A percentile compares a stretch with the other conserved stretches of the same genome.
Evolutionary conservation across 2,113 vertebrate species (phyloP).

Genomic region (Uria aalge): DNA sequence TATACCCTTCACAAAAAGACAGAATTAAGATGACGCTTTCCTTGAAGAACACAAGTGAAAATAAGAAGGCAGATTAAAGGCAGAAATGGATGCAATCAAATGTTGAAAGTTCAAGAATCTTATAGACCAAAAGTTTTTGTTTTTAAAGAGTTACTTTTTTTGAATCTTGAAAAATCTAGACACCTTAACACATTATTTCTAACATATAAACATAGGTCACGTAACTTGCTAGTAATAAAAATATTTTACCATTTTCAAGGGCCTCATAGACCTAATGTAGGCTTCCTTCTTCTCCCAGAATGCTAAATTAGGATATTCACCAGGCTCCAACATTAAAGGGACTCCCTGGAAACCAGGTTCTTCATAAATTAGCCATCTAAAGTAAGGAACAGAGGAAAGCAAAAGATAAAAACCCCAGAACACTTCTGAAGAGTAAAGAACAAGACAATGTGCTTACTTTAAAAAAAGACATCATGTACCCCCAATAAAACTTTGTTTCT

Average conservation of each 20-base stretch:
- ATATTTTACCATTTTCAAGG: slow-evolving; percentile 86
- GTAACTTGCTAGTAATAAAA: background rate
- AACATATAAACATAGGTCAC: background rate
- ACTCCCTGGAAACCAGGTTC: slow-evolving; percentile 88
- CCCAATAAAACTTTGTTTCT: background rate
- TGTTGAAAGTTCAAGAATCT: background rate
- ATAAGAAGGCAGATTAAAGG: background rate
- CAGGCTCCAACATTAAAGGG: slow-evolving; percentile 84
- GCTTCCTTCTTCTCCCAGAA: slow-evolving; percentile 88
- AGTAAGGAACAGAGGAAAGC: background rate
- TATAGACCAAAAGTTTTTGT: accelerated
- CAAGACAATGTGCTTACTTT: background rate
- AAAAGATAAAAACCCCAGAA: background rate
- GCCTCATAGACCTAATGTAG: slow-evolving; percentile 88
- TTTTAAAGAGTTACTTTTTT: background rate
- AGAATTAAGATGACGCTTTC: background rate
- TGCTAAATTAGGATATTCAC: slow-evolving; percentile 88
- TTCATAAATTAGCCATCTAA: slow-evolving; percentile 92
- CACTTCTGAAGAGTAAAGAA: background rate
- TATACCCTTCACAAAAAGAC: background rate
- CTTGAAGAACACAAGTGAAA: background rate
- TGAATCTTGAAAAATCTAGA: background rate
- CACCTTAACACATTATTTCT: background rate
- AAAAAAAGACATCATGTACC: background rate
- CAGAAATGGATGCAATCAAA: background rate